Base-by-base conservation (phyloP, 2,113 vertebrate species). In the Neodon shergylaensis region DNA sequence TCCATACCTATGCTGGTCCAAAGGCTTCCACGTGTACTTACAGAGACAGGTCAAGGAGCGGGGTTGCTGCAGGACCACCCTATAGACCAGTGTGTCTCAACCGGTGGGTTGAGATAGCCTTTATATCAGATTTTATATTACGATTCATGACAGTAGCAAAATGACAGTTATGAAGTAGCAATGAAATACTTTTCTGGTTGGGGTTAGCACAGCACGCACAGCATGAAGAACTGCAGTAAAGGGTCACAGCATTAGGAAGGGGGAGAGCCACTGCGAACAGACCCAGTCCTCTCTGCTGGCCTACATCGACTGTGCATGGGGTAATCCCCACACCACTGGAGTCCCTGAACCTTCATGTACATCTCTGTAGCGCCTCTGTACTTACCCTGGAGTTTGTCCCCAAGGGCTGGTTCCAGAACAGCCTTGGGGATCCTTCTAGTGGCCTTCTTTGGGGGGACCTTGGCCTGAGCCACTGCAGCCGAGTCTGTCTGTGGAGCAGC, bases 301-400 rank as follows among this genome's bases (percentile, higher is more conserved):
- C 92, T 78, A 39, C 90, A 36, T 1, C 2, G 47, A 89, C 58
- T 21, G 49, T 52, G 78, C 2, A 2, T 58, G 24, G 36, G 81
- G 81, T 42, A 61, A 83, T 63, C n/a, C 31, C 39, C n/a, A 44
- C 7, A 63, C 24, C n/a, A 63, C 10, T 42, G 24, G 17, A 63
- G 26, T 54, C 47, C 22, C 44, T 7, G 28, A 58, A 19, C 19
- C 44, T 70, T 70, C 33, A 83, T 61, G n/a, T 79, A 52, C 52
- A 70, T 74, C 68, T 70, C 66, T 5, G 42, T 7, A 33, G 49
- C 21, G 70, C 49, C 16, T 42, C 58, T 22, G n/a, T n/a, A n/a
- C 97, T 98, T 98, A 99, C 99, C 99, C 98, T 99, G 98, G 7
- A 99, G 97, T 97, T 98, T 98, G 72, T 99, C 98, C 92, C 98